Evolutionary conservation across 2,113 vertebrate genomes (phyloP).

Genomic region (Camelus bactrianus): DNA sequence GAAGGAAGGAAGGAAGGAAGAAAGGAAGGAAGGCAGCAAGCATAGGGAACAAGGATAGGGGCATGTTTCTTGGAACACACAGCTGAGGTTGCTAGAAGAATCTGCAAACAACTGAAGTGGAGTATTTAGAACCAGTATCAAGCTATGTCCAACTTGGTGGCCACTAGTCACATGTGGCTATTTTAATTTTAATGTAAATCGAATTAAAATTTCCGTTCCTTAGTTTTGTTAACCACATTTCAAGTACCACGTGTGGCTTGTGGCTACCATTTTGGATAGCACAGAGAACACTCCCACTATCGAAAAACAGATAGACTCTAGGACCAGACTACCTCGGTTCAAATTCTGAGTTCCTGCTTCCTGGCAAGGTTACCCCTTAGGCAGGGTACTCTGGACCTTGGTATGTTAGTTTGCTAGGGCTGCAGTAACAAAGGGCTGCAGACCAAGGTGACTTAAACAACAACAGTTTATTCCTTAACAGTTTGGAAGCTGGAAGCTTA

Average conservation of each 20-base stretch:
- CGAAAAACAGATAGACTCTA: not conserved
- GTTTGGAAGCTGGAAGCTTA: not conserved
- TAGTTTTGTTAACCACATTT: not conserved
- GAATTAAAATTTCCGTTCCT: not conserved
- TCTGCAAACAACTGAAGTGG: not conserved
- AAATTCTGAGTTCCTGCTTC: not conserved
- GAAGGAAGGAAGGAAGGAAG: too few species aligned
- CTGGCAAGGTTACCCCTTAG: not conserved
- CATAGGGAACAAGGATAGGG: not conserved
- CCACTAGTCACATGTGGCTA: not conserved
- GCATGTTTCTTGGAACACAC: not conserved
- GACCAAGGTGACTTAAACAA: not conserved
- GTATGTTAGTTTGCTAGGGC: not conserved
- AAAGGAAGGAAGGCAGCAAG: not conserved
- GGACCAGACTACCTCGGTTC: not conserved
- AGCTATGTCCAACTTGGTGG: not conserved
- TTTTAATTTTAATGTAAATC: constrained; percentile 24
- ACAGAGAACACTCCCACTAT: not conserved
- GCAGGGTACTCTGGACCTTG: not conserved
- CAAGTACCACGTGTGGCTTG: not conserved
- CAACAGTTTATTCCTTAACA: not conserved
- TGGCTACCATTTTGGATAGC: not conserved
- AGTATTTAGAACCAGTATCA: constrained; percentile 7
- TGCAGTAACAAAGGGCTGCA: not conserved
- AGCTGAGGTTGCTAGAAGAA: not conserved